Conservation (phyloP, 2,113 vertebrate genomes). For the Crotophaga sulcirostris region DNA sequence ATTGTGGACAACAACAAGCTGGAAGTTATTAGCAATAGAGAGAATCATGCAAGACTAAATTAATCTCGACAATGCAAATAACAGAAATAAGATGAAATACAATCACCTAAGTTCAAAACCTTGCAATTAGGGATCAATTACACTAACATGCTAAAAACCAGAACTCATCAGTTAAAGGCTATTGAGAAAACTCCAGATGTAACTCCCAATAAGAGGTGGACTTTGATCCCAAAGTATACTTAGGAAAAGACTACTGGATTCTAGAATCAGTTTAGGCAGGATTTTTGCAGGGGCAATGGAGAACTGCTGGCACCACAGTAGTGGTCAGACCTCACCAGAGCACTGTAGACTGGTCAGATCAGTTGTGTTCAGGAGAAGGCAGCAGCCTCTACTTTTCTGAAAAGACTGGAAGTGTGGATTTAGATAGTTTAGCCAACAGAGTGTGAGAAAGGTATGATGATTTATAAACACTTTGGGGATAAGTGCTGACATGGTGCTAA, state of each 20-base stretch:
- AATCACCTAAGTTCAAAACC: neutral
- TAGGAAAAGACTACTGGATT: neutral
- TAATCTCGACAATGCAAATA: neutral
- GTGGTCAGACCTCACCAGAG: neutral
- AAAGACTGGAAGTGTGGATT: neutral
- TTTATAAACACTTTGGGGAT: neutral
- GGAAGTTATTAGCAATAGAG: neutral
- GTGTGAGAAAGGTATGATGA: neutral
- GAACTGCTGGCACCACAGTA: neutral
- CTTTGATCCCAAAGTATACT: neutral
- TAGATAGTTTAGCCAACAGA: neutral
- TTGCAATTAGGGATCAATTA: neutral
- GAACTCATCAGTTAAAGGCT: neutral
- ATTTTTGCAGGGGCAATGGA: neutral
- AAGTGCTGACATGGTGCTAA: neutral
- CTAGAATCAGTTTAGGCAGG: neutral
- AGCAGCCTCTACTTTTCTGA: neutral
- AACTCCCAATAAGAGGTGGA: neutral
- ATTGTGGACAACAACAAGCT: neutral
- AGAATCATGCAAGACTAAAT: neutral
- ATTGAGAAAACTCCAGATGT: neutral
- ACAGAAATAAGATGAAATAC: neutral
- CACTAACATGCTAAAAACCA: neutral
- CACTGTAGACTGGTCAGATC: neutral
- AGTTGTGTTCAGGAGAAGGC: neutral